Conservation (phyloP, 2,797 vertebrate genomes). For the Florisuga fusca region DNA sequence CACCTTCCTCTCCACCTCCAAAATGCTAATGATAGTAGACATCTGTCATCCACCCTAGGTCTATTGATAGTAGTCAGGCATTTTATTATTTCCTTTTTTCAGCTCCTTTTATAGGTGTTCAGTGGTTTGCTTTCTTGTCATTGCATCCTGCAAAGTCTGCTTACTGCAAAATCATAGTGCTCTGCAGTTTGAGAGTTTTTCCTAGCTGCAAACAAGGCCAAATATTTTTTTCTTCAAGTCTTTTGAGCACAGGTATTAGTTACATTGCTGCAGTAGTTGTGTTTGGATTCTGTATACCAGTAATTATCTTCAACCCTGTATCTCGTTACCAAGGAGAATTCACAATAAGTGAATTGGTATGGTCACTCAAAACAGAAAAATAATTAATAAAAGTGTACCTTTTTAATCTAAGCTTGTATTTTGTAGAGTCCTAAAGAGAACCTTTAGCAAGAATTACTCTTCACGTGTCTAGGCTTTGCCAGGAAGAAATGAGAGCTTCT, state of each 20-base stretch:
- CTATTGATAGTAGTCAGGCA: neutral
- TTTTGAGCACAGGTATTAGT: neutral
- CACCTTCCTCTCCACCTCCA: neutral
- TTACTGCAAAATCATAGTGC: neutral
- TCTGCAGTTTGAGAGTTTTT: neutral
- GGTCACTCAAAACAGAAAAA: neutral
- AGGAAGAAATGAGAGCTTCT: neutral
- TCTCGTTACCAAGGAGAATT: neutral
- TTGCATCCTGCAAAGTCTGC: neutral
- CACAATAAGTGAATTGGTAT: neutral
- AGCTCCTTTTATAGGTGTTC: neutral
- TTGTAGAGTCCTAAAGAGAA: neutral
- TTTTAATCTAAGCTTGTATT: neutral
- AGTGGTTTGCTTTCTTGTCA: neutral
- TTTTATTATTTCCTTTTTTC: neutral
- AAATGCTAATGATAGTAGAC: neutral
- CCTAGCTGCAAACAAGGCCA: neutral
- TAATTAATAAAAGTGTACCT: neutral
- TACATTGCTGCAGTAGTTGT: neutral
- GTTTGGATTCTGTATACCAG: neutral
- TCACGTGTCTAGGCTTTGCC: neutral
- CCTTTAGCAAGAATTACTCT: neutral
- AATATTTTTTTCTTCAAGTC: neutral
- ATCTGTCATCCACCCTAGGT: neutral
- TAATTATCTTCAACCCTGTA: neutral